Evolutionary conservation across 2,113 vertebrate genomes (phyloP).

Genomic region (Sorex fumeus): DNA sequence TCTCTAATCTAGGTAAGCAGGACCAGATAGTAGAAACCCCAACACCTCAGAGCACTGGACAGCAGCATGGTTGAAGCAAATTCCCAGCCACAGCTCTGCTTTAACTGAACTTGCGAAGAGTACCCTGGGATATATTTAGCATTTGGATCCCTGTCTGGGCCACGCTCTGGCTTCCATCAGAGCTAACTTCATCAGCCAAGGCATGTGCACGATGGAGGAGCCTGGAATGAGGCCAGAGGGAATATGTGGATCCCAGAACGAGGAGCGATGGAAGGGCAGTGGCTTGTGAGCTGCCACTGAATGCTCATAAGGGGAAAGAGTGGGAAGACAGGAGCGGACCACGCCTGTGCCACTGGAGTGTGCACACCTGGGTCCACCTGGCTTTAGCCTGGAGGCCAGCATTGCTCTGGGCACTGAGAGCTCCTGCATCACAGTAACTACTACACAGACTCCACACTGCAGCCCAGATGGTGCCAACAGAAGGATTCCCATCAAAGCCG

Average conservation of each 20-base stretch:
- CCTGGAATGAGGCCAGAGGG: neutral
- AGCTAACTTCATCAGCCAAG: slow-evolving; percentile 72
- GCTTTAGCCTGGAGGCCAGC: neutral
- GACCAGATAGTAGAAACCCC: neutral
- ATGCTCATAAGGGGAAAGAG: too few species aligned
- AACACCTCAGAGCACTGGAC: rapidly evolving
- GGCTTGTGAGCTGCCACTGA: neutral
- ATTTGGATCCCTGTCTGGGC: slow-evolving; percentile 49
- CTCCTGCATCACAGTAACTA: neutral
- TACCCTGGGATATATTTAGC: slow-evolving; percentile 67
- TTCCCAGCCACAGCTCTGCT: neutral
- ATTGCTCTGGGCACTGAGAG: neutral
- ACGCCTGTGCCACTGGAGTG: neutral
- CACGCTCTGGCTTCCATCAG: slow-evolving; percentile 69
- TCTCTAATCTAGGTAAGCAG: neutral
- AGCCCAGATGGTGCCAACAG: neutral
- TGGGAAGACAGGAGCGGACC: neutral
- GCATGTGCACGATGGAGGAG: neutral
- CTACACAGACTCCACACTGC: neutral
- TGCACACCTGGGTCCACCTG: neutral
- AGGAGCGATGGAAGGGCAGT: neutral
- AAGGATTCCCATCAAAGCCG: neutral
- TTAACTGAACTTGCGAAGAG: slow-evolving; percentile 35
- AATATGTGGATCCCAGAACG: slow-evolving; percentile 5
- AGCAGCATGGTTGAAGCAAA: neutral